A percentile compares a stretch with the other conserved stretches of the same genome.
These are phyloP conservation scores for Sebastes diploproa DNA, from an alignment of 2,797 vertebrate species.

Conservation along the genomic window DNA sequence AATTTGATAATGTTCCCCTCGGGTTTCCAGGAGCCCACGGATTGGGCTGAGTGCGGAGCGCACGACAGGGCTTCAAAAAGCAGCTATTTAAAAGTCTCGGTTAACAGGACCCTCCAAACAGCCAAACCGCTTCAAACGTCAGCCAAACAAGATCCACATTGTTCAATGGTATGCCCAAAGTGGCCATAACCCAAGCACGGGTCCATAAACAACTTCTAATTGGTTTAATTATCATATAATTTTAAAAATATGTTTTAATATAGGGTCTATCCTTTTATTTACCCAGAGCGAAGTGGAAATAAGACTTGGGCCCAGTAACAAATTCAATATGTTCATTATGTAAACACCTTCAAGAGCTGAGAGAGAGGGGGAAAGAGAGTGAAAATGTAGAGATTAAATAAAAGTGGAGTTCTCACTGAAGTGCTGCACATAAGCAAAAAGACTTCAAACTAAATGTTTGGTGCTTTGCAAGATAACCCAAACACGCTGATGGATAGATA, in stretches of 20 bases:
- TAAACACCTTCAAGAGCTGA: slow-evolving; percentile 77
- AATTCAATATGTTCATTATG: slow-evolving; percentile 84
- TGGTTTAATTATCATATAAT: slow-evolving; percentile 84
- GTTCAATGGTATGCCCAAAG: slow-evolving; percentile 77
- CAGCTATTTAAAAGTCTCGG: slow-evolving; percentile 74
- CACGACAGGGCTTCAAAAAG: slow-evolving; percentile 72
- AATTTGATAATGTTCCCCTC: slow-evolving; percentile 76
- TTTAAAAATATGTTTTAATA: slow-evolving; percentile 84
- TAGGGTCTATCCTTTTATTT: slow-evolving; percentile 82
- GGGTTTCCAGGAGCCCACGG: slow-evolving; percentile 67
- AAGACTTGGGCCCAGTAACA: slow-evolving; percentile 77
- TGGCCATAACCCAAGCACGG: slow-evolving; percentile 72
- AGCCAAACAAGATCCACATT: slow-evolving; percentile 83
- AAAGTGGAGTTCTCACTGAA: slow-evolving; percentile 24
- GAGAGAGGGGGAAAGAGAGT: slow-evolving; percentile 30
- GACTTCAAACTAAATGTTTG: slow-evolving; percentile 35
- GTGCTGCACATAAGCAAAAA: slow-evolving; percentile 23
- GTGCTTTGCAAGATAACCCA: slow-evolving; percentile 36
- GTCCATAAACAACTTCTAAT: slow-evolving; percentile 82
- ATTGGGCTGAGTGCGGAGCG: slow-evolving; percentile 54
- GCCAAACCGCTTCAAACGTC: slow-evolving; percentile 79
- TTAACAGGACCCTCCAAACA: slow-evolving; percentile 77
- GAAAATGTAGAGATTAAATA: slow-evolving; percentile 46
- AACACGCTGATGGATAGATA: slow-evolving; percentile 39
- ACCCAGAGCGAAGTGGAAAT: slow-evolving; percentile 79